These are phyloP conservation scores for Nowickia ferox DNA, from an alignment of 2,888 invertebrate species.

Conservation along the genomic window DNA sequence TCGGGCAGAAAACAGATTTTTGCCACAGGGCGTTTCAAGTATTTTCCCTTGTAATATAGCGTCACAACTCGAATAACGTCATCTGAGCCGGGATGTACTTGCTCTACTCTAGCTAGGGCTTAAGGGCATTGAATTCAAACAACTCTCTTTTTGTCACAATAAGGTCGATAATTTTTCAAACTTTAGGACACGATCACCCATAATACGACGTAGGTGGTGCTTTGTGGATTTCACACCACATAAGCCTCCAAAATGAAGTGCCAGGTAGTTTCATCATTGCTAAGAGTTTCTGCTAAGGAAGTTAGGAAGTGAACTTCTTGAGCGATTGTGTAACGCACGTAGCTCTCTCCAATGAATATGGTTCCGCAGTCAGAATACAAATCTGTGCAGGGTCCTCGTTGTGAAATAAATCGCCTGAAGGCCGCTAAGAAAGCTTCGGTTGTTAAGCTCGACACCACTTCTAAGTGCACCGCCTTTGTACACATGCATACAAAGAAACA, in stretches of 20 bases:
- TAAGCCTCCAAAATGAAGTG: conserved; percentile 28
- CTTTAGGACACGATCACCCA: conserved; percentile 26
- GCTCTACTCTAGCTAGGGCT: conserved; percentile 34
- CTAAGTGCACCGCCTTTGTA: too few species aligned
- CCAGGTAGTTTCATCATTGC: conserved; percentile 9
- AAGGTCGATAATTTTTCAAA: conserved; percentile 46
- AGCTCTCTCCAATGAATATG: conserved; percentile 42
- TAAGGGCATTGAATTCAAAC: conserved; percentile 39
- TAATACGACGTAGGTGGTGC: conserved; percentile 18
- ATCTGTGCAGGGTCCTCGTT: conserved; percentile 48
- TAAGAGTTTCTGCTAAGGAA: background rate
- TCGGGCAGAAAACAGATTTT: conserved; percentile 28
- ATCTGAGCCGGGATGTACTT: conserved; percentile 31
- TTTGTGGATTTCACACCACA: background rate
- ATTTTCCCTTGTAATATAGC: conserved; percentile 23
- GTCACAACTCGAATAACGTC: conserved; percentile 4
- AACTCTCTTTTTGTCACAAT: conserved; percentile 47
- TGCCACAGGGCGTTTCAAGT: conserved; percentile 25
- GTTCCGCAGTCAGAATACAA: conserved; percentile 25
- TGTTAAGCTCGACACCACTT: background rate
- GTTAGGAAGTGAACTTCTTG: conserved; percentile 14
- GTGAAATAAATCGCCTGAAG: conserved; percentile 59
- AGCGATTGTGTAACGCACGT: background rate
- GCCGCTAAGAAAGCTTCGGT: conserved; percentile 68
- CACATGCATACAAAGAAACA: conserved; percentile 64